Base-by-base conservation (phyloP, 2,888 invertebrate genomes). In the Nomada ferruginata region DNA sequence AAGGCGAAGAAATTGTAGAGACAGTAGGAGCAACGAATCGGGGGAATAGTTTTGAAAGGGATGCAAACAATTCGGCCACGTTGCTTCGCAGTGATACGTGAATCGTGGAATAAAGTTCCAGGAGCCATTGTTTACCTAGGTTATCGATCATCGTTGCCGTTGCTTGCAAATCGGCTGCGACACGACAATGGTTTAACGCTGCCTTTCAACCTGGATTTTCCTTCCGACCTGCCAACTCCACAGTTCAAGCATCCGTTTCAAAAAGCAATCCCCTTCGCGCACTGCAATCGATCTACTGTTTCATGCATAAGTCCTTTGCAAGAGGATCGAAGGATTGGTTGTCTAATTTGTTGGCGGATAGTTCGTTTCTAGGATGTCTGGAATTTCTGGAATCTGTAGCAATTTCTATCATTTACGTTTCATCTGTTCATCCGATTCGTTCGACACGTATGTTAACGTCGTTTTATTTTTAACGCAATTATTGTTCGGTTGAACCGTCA, bases 121-220 rank as follows among this genome's bases (percentile, higher is more conserved):
- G 36, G 36, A 36, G 7, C 36, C 36, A 36, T 36, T 36, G 36
- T 36, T 36, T 36, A 36, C 36, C 36, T 36, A 7, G 44, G 70
- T 66, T 80, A 80, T 80, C 72, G 77, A 80, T 77, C 77, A 68
- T 72, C 72, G 69, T 74, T 59, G 68, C 36, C 53, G 53, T 44
- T 76, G 79, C 77, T 80, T 80, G 79, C 61, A 57, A 53, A 71
- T 59, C 66, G 78, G 59, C 57, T 57, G 29, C 74, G 66, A 50
- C 65, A 69, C 53, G 69, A 75, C 64, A 64, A 77, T 71, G 71
- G 71, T 20, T 76, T 76, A 76, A 61, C 50, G 36, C 23, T 69
- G 69, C 61, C 55, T 63, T 63, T 66, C 44, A 29, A 3, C 20
- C 69, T 18, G 55, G 69, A 70, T 63, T 70, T 69, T 50, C 26